Evolutionary conservation across 2,797 vertebrate genomes (phyloP), one percentile per base, ranked within the genome.

Genomic region (Centroberyx gerrardi): DNA sequence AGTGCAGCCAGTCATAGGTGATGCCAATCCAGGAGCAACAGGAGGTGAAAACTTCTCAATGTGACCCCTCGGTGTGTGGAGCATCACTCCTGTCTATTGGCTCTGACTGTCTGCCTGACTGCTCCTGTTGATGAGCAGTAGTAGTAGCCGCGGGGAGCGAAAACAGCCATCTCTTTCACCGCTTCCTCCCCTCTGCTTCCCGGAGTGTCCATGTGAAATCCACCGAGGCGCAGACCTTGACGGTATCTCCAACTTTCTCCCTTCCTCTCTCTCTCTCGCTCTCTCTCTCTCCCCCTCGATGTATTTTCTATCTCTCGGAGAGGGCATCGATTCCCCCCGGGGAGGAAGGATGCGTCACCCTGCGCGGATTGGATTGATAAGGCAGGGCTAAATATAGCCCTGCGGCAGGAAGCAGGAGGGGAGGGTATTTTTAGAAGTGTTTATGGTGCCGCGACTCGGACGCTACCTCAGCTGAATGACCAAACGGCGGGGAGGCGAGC

Each of bases 381-480:
- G 72, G 73, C 12, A 1, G 73, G 83, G 83, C 94, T 94, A 94
- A 92, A 96, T 88, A 92, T 95, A 95, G 90, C 87, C 87, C 90
- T 91, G 93, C 91, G 70, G 88, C 92, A 89, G 89, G 89, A 92
- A 89, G 89, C 72, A 82, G 76, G 42, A 63, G 76, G 74, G 53
- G 64, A 58, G 81, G 85, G 78, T 95, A 95, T 95, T 95, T 94
- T 93, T 93, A 92, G 93, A 92, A 80, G 73, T 91, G 91, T 93
- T 94, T 93, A 92, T 93, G 68, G 78, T 74, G 83, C 87, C 15
- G 17, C 17, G 80, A 80, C 68, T 88, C 49, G 84, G 83, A 88
- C 86, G 67, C 73, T 63, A 83, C 85, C 82, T 87, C 73, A 72
- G 78, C 81, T 85, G 83, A 92, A 91, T 87, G 86, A 76, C 80